phyloP scores from a whole-genome alignment of 2,888 invertebrate genomes.

The Oscheius sp. region DNA sequence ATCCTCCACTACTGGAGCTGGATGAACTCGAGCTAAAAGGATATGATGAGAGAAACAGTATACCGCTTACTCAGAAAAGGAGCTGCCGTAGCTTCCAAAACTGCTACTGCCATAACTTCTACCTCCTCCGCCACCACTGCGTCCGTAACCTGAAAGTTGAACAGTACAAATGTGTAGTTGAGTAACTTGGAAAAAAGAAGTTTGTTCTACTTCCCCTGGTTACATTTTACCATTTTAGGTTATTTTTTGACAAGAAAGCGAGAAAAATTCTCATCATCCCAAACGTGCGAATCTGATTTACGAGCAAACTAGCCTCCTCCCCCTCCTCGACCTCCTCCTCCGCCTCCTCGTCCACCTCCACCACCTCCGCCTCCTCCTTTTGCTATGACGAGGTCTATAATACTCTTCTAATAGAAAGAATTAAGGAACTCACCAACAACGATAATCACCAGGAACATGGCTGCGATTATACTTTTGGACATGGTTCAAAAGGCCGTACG shows the following conservation, averaged over 20 bases:
- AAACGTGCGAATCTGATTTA: too few species aligned
- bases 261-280: too few species aligned
- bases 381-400: background rate
- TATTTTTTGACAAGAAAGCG: too few species aligned
- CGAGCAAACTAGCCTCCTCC: background rate
- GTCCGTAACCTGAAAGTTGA: background rate
- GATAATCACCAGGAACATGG: background rate
- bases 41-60: too few species aligned
- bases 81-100: background rate
- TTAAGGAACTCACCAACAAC: background rate
- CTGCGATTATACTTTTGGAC: background rate
- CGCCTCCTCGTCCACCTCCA: background rate
- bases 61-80: background rate
- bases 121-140: slow-evolving; percentile 2
- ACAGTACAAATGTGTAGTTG: too few species aligned
- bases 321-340: background rate
- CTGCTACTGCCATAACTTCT: background rate
- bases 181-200: too few species aligned
- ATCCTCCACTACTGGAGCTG: background rate
- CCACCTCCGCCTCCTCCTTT: slow-evolving; percentile 7
- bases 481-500: background rate
- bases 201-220: background rate
- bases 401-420: background rate
- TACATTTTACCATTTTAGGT: background rate
- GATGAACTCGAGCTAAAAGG: background rate